These are phyloP conservation scores for Capitulum mitella DNA, from an alignment of 2,888 invertebrate genomes.

Conservation along the genomic window DNA sequence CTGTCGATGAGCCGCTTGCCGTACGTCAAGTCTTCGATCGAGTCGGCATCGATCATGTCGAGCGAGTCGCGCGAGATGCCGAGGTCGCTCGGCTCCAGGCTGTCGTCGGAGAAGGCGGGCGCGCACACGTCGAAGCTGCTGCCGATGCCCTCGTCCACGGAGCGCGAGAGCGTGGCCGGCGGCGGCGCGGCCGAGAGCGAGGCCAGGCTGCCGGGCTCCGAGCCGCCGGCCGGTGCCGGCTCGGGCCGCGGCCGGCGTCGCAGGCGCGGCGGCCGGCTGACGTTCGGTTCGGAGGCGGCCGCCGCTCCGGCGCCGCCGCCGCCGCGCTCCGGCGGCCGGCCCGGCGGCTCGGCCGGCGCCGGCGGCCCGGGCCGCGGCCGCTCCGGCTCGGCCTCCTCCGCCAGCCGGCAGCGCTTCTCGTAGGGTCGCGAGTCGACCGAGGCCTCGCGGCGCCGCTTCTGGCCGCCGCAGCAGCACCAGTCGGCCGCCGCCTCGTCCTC, in stretches of 20 bases:
- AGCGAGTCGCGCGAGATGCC: neutral
- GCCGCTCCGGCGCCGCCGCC: neutral
- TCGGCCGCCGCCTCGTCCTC: neutral
- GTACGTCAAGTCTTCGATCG: neutral
- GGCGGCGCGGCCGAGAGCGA: neutral
- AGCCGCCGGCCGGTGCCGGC: neutral
- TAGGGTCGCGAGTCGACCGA: neutral
- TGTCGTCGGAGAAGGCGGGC: neutral
- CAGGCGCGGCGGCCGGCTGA: neutral
- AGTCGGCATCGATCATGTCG: conserved; percentile 14
- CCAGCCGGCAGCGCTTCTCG: neutral
- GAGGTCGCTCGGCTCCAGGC: neutral
- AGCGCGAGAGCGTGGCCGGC: neutral
- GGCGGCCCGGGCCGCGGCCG: neutral
- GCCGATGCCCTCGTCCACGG: conserved; percentile 2
- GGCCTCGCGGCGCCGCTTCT: neutral
- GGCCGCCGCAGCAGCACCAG: conserved; percentile 12
- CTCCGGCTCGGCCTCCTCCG: neutral
- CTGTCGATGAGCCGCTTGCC: neutral
- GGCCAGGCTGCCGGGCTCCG: neutral
- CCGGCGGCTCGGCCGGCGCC: neutral
- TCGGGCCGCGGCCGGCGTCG: neutral
- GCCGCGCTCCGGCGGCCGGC: neutral
- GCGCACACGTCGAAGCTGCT: neutral
- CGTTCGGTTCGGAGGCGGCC: neutral